phyloP scores from a whole-genome alignment of 1,140 invertebrate species.

The Meloidogyne hapla region DNA sequence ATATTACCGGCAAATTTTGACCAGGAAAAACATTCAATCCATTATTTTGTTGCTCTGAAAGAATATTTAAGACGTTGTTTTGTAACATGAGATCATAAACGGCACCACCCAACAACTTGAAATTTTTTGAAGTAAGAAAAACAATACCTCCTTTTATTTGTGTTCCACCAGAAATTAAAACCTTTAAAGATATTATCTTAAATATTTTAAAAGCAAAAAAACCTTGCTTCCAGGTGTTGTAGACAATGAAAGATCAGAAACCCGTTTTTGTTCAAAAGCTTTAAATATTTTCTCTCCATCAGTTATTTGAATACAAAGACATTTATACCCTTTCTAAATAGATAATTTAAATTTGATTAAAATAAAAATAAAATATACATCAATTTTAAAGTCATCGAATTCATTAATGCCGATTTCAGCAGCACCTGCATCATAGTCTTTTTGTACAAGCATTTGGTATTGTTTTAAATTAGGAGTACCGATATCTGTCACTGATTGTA shows the following conservation, averaged over 20 bases:
- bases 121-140: conserved; percentile 9
- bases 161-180: conserved; percentile 7
- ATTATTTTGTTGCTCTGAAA: neutral
- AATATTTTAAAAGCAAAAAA: neutral
- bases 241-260: neutral
- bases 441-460: neutral
- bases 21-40: too few species aligned
- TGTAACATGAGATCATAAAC: neutral
- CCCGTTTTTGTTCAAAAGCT: conserved; percentile 15
- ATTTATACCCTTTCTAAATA: neutral
- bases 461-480: conserved; percentile 14
- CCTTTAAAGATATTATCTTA: neutral
- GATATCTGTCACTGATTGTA: conserved; percentile 12
- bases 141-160: neutral
- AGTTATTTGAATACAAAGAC: neutral
- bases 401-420: neutral
- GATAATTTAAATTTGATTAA: neutral
- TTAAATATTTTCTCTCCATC: conserved; percentile 11
- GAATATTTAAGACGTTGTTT: neutral
- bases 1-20: too few species aligned
- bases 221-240: conserved; percentile 12
- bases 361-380: neutral
- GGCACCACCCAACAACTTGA: conserved; percentile 12
- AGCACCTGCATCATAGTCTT: neutral
- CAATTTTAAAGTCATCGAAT: neutral